Percentiles rank a stretch among this genome's conserved stretches.
Evolutionary conservation across 2,797 vertebrate species (phyloP).

Genomic region (Lepus oiostolus): DNA sequence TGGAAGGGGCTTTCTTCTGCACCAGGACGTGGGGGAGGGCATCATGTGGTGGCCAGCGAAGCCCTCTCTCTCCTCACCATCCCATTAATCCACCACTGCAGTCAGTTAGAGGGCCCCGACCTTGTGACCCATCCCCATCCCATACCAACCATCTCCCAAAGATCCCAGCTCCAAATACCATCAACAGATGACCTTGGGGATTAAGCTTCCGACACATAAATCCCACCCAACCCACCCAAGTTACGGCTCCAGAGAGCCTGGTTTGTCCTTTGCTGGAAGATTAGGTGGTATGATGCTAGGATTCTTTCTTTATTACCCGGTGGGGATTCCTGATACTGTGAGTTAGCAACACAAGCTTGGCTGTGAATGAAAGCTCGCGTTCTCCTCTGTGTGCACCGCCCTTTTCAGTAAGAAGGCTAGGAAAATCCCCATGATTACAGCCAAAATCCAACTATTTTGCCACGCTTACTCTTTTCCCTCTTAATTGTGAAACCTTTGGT

Average conservation of each 20-base stretch:
- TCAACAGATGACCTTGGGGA: too few relatives aligned
- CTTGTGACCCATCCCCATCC: too few relatives aligned
- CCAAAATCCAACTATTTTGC: constrained; percentile 26
- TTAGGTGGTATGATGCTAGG: background rate
- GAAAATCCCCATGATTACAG: background rate
- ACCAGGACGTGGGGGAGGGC: too few relatives aligned
- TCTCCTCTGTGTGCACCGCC: background rate
- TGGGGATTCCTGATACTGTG: background rate
- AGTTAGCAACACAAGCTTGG: background rate
- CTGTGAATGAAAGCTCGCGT: background rate
- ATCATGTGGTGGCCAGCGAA: too few relatives aligned
- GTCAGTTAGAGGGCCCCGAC: too few relatives aligned
- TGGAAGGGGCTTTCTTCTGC: too few relatives aligned
- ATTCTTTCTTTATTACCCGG: background rate
- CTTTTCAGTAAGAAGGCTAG: background rate
- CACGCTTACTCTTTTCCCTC: background rate
- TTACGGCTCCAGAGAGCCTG: background rate
- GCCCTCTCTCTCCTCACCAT: too few relatives aligned
- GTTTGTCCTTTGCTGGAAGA: background rate
- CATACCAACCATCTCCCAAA: too few relatives aligned
- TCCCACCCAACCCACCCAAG: too few relatives aligned
- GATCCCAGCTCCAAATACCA: too few relatives aligned
- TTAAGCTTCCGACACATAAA: too few relatives aligned
- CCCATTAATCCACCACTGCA: too few relatives aligned
- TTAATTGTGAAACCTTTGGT: constrained; percentile 57